Evolutionary conservation across 2,797 vertebrate genomes (phyloP).

Genomic region (Podargus strigoides): DNA sequence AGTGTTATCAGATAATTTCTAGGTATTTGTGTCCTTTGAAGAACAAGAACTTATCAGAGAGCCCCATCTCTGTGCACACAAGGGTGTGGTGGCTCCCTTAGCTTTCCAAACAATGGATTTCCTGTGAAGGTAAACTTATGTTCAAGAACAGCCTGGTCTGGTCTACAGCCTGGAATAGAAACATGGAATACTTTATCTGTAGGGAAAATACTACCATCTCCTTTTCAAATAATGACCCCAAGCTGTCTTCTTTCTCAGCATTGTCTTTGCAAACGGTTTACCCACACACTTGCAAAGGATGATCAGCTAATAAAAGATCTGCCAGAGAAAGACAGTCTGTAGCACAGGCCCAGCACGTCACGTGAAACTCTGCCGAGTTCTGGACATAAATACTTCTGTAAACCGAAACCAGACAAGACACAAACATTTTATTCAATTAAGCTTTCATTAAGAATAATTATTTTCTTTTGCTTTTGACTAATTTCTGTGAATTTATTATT

Average conservation of each 20-base stretch:
- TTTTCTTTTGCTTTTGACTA: constrained; percentile 18
- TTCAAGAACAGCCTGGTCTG: background rate
- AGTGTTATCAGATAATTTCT: constrained; percentile 7
- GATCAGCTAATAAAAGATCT: background rate
- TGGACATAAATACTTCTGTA: background rate
- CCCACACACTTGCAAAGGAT: background rate
- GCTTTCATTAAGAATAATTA: constrained; percentile 13
- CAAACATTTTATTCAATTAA: background rate
- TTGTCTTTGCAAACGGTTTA: background rate
- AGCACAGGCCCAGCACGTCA: background rate
- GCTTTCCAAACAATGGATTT: constrained; percentile 44
- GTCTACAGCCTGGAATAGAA: constrained; percentile 29
- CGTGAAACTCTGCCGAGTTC: background rate
- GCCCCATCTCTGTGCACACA: background rate
- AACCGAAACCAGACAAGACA: background rate
- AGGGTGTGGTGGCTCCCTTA: constrained; percentile 33
- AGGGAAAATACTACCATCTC: background rate
- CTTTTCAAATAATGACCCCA: background rate
- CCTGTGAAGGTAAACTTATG: constrained; percentile 23
- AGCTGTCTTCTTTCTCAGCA: background rate
- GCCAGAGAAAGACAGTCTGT: background rate
- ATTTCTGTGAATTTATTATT: background rate
- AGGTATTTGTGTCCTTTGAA: background rate
- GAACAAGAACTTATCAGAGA: background rate
- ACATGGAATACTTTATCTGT: background rate